Conservation (phyloP, 30 jellyfish, hydroid and myxozoan genomes). For the Morbakka virulenta region DNA sequence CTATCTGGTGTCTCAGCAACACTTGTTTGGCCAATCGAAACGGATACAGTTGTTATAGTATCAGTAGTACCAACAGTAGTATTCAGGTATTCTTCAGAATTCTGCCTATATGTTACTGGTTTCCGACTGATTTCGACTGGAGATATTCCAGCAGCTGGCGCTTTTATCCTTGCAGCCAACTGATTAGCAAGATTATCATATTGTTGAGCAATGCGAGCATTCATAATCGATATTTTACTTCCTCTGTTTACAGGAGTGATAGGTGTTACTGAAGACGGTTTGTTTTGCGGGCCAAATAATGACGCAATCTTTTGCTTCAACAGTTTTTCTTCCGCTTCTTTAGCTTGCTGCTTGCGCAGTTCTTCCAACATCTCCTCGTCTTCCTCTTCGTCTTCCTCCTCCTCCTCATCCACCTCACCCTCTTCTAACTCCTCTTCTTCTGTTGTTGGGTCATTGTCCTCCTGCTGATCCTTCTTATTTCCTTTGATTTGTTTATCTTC, state of each 20-base stretch:
- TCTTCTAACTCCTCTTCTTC: slow-evolving; percentile 17
- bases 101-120: neutral
- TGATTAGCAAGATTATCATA: neutral
- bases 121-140: neutral
- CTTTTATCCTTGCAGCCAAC: neutral
- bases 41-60: neutral
- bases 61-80: neutral
- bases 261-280: neutral
- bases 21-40: neutral
- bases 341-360: neutral
- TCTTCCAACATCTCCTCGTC: neutral
- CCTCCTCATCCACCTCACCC: slow-evolving; percentile 7
- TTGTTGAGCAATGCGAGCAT: neutral
- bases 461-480: too few species aligned
- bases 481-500: neutral
- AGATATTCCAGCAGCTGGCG: neutral
- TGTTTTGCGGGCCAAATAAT: neutral
- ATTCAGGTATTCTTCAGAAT: neutral
- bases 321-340: neutral
- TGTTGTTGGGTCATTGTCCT: too few species aligned
- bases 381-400: neutral
- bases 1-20: neutral
- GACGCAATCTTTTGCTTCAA: neutral
- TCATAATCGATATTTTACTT: neutral
- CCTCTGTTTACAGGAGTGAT: neutral